Percentiles rank a stretch among this genome's conserved stretches.
Conservation (phyloP, 2,113 vertebrate genomes). For the zebrafish (Danio rerio) region GRCz12tu NC_133182.1:72741001-72741500, state of each 20-base stretch:
- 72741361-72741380: no score
- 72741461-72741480: no score
- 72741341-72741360: no score
- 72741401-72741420: no score
- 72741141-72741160: slow-evolving; percentile 64
- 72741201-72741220: slow-evolving; percentile 84
- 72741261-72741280: slow-evolving; percentile 77
- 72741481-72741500: no score
- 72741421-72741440: no score
- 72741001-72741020: slow-evolving; percentile 86
- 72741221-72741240: slow-evolving; percentile 87
- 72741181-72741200: slow-evolving; percentile 78
- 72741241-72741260: slow-evolving; percentile 86
- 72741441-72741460: no score
- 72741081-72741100: slow-evolving; percentile 87
- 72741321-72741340: no score
- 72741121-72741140: slow-evolving; percentile 70
- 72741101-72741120: slow-evolving; percentile 80
- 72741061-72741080: slow-evolving; percentile 80
- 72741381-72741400: no score
- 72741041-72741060: slow-evolving; percentile 67
- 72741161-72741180: slow-evolving; percentile 85
- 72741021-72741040: slow-evolving; percentile 76
- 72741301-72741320: no score
- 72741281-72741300: slow-evolving; percentile 73